Evolutionary conservation across 1,140 invertebrate species (phyloP), one percentile per base, ranked within the genome.

Genomic region (Apis laboriosa): DNA sequence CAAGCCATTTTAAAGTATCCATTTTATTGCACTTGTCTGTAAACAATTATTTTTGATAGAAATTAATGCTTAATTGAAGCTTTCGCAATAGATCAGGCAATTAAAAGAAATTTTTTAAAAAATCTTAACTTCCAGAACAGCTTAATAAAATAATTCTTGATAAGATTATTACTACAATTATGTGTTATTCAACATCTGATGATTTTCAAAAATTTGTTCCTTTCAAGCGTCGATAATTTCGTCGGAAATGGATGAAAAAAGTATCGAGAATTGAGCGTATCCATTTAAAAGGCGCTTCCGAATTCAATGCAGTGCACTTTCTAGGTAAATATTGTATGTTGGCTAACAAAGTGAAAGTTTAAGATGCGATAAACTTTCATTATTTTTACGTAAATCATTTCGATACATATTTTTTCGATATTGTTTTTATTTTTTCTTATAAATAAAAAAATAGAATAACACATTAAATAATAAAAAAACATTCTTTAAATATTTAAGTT

Each of bases 281-380:
- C 73, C 80, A 55, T 77, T 82, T 82, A 82, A 77, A 77, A 77
- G 80, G 73, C 64, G 74, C 74, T 82, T 61, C 80, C 64, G 64
- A 82, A 82, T 77, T 75, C 80, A 82, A 77, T 82, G 80, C 80
- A 82, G 80, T 77, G 15, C 74, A 82, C 80, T 82, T 82, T 82
- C 74, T 82, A 82, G 80, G 80, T 82, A 82, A 82, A 82, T 82
- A 82, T 82, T 63, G 74, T 82, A 82, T 13, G 64, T 68, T 82
- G 55, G 80, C 73, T 82, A 82, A 80, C 53, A 75, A 76, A 82
- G 80, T 77, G 80, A 82, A 82, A 82, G 79, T 81, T 81, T 81
- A 43, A 81, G 80, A 82, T 82, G 55, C 55, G 64, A 77, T 82
- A 64, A 67, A 77, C 80, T 82, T 82, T 68, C 73, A 24, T 82